phyloP scores from a whole-genome alignment of 2,113 vertebrate genomes.

The Sylvicapra grimmia region DNA sequence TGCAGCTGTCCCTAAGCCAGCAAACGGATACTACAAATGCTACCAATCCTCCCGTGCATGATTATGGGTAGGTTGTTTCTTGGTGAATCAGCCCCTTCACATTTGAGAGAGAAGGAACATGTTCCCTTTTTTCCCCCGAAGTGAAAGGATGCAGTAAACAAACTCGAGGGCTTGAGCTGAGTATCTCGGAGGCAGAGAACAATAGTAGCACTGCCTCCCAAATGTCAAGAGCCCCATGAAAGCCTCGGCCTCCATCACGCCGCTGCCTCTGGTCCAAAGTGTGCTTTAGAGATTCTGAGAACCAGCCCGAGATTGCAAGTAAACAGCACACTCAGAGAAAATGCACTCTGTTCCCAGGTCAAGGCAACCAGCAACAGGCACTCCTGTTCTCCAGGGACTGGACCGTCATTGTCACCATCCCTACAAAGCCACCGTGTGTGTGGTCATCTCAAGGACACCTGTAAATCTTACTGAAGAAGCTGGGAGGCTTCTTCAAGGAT shows the following conservation, averaged over 20 bases:
- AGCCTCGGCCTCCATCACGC: background rate
- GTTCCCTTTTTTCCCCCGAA: background rate
- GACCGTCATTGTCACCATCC: rapidly evolving
- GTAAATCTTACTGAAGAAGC: rapidly evolving
- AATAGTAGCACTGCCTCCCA: background rate
- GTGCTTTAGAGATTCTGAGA: background rate
- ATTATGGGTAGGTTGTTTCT: background rate
- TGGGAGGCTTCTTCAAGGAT: background rate
- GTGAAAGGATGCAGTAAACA: background rate
- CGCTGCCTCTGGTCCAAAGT: background rate
- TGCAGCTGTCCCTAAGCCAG: background rate
- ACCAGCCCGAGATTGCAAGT: rapidly evolving
- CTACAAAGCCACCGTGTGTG: rapidly evolving
- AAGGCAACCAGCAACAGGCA: background rate
- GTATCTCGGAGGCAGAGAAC: background rate
- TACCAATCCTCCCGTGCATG: background rate
- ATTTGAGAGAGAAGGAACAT: background rate
- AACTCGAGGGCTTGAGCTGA: background rate
- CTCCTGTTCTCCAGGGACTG: background rate
- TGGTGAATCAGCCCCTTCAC: background rate
- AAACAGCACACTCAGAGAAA: rapidly evolving
- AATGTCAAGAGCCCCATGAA: background rate
- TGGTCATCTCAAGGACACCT: background rate
- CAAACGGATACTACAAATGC: background rate
- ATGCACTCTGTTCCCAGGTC: background rate